A percentile compares a stretch with the other conserved stretches of the same genome.
Conservation (phyloP, 2,797 vertebrate genomes). For the Muraenolepis orangiensis region DNA sequence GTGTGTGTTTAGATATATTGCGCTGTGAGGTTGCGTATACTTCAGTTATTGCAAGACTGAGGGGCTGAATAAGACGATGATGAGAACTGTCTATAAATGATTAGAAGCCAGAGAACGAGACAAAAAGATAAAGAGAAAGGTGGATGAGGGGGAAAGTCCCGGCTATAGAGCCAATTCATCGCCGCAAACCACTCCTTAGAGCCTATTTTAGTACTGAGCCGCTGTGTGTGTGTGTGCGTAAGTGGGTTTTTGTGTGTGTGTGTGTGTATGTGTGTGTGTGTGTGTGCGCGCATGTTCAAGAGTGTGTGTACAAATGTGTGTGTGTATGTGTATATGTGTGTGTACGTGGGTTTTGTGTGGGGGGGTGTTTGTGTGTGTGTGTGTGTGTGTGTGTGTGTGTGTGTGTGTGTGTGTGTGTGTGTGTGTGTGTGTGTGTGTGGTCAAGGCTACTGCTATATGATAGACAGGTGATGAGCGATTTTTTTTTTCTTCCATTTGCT, state of each 20-base stretch:
- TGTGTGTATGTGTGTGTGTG: slow-evolving; percentile 45
- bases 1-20: slow-evolving; percentile 63
- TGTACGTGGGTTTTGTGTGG: slow-evolving; percentile 6
- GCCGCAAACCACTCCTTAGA: slow-evolving; percentile 84
- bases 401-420: slow-evolving; percentile 6
- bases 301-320: slow-evolving; percentile 10
- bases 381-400: slow-evolving; percentile 8
- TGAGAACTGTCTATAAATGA: slow-evolving; percentile 78
- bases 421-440: slow-evolving; percentile 6
- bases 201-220: slow-evolving; percentile 82
- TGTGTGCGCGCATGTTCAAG: slow-evolving; percentile 29
- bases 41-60: slow-evolving; percentile 75
- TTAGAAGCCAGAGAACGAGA: slow-evolving; percentile 71
- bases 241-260: slow-evolving; percentile 22
- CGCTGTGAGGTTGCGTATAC: slow-evolving; percentile 71
- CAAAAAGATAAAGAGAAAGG: slow-evolving; percentile 69
- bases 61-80: slow-evolving; percentile 78
- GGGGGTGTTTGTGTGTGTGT: slow-evolving; percentile 4
- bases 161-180: slow-evolving; percentile 76
- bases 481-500: slow-evolving; percentile 46
- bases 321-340: slow-evolving; percentile 12
- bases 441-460: slow-evolving; percentile 44
- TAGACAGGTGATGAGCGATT: slow-evolving; percentile 55
- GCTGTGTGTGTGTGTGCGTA: slow-evolving; percentile 54
- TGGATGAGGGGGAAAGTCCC: slow-evolving; percentile 75